A percentile compares a stretch with the other conserved stretches of the same genome.
phyloP scores from a whole-genome alignment of 2,797 vertebrate genomes.

The Arrhamphus sclerolepis region DNA sequence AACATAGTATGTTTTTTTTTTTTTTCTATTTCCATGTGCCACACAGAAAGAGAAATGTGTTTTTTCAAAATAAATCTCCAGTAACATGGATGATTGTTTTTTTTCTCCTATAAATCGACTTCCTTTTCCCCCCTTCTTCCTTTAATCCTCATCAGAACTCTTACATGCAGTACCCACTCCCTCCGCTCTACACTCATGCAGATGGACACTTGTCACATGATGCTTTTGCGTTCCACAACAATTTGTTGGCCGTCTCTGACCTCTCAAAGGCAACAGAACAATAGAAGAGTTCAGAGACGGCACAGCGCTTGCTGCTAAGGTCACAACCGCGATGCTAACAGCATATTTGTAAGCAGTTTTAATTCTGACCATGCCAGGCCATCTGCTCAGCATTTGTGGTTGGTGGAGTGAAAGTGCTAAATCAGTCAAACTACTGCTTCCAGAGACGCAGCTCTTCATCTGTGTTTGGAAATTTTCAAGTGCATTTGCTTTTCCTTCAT shows the following conservation, averaged over 20 bases:
- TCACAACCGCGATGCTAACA: constrained; percentile 60
- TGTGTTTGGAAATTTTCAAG: neutral
- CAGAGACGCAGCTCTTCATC: constrained; percentile 43
- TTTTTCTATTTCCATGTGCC: constrained; percentile 21
- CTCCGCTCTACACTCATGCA: constrained; percentile 23
- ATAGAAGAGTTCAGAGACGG: constrained; percentile 45
- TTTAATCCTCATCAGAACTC: constrained; percentile 33
- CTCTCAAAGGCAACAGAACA: constrained; percentile 44
- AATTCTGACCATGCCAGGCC: constrained; percentile 68
- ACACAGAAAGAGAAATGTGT: constrained; percentile 33
- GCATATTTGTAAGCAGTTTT: constrained; percentile 71
- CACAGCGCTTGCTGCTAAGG: constrained; percentile 42
- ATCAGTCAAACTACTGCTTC: constrained; percentile 67
- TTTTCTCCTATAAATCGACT: constrained; percentile 29
- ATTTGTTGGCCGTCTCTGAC: constrained; percentile 29
- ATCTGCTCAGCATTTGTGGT: constrained; percentile 77
- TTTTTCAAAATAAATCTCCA: constrained; percentile 5
- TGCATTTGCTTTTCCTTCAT: neutral
- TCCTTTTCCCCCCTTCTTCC: neutral
- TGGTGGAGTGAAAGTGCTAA: constrained; percentile 62
- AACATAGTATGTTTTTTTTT: constrained; percentile 37
- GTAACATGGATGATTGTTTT: constrained; percentile 36
- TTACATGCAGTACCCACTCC: constrained; percentile 13
- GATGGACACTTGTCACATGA: constrained; percentile 49
- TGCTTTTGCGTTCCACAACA: constrained; percentile 39